Evolutionary conservation across 2,888 invertebrate species (phyloP), one percentile per base, ranked within the genome.

Genomic region (Drosophila emarginata): DNA sequence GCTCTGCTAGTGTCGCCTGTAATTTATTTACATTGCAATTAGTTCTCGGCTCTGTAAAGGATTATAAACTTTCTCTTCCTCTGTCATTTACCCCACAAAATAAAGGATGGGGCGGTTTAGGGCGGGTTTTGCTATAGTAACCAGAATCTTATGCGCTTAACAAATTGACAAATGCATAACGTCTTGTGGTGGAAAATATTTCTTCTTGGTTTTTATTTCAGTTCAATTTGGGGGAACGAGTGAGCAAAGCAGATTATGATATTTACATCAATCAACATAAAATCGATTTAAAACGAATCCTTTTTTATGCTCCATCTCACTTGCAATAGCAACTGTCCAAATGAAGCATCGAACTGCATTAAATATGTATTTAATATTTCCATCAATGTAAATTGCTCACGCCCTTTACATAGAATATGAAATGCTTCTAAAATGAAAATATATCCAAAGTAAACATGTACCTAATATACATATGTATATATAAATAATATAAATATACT

Each of bases 1-100:
- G 67, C 68, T 74, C 74, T 73, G 76, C 79, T 75, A 75, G 80
- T 77, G 86, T 84, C 79, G 79, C 76, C 75, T 76, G 89, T 89
- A 89, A 89, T 89, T 89, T 89, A 89, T 89, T 89, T 88, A 83
- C 87, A 88, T 86, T 88, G 89, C 89, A 89, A 89, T 89, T 89
- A 89, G 89, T 88, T 89, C 81, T 79, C 86, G 86, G 87, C 88
- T 88, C 84, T 82, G 83, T 82, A 79, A 89, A 85, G 82, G 88
- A 89, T 89, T 89, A 89, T 83, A 86, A 85, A 85, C 77, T 83
- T 83, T 77, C 61, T 72, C 74, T 21, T 11, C 14, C 32, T 12
- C 11, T 1, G 18, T 12, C 18, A n/a, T 9, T 51, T 11, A 11
- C 61, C 58, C 61, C 53, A 65, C 63, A 64, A 61, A n/a, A 37